Base-by-base conservation (phyloP, 1,140 invertebrate species). In the Eciton burchellii region DNA sequence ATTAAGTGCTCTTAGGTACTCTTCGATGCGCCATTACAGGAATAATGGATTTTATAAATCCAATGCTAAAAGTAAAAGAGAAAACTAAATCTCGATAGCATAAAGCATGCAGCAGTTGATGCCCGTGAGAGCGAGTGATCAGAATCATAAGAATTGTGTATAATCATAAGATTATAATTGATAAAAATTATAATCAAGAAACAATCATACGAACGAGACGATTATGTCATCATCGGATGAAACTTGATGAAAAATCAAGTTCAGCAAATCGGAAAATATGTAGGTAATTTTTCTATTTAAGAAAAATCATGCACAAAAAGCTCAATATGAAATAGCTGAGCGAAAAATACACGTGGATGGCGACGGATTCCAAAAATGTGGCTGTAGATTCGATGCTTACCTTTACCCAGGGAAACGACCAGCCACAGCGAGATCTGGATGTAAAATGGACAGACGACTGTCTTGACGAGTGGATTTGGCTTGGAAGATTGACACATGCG, bases 161-260 rank as follows among this genome's bases (percentile, higher is more conserved):
- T 70, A 57, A 81, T 35, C 52, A 29, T n/a, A n/a, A n/a, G n/a
- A 63, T 82, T 73, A 52, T 77, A 90, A 91, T 90, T 89, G 89
- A 88, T 47, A 62, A 71, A 79, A 29, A 63, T 82, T 73, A 52
- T 77, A 90, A 91, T 90, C 89, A 90, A 88, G 54, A 62, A 71
- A 79, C 65, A 41, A 84, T 91, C 90, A 91, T 89, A 91, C 90
- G 90, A 91, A 91, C 90, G 90, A 91, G 90, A 91, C 90, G 65
- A 43, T 16, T n/a, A 1, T 83, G 66, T 91, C 90, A 91, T 91
- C 90, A 14, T 71, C 8, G 29, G 14, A 9, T 6, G 12, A 14
- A 73, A 73, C 35, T 35, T 35, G 35, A 47, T 6, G 1, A 45
- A 83, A 72, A 0, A 2, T 21, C 19, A 35, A 43, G 26, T 19